Base-by-base conservation (phyloP, 2,888 invertebrate species). In the Phyllotreta cruciferae region DNA sequence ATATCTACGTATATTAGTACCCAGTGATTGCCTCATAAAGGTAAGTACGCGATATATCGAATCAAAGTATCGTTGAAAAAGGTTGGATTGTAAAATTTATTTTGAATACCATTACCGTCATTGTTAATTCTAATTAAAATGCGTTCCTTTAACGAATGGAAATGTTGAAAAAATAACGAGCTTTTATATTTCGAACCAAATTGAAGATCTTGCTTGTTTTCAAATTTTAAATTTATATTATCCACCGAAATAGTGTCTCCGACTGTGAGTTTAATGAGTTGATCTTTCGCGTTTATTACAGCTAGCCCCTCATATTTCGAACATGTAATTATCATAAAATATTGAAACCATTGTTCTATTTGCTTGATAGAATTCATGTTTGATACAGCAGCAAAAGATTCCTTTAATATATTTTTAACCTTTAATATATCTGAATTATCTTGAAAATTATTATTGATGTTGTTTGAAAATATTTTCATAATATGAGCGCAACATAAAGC, bases 401-500 rank as follows among this genome's bases (percentile, higher is more conserved):
- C 56, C 14, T 56, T 56, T 44, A 56, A 7, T 5, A 56, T 44
- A 10, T 58, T 50, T 50, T 58, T 58, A 14, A 39, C 41, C 7
- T n/a, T n/a, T n/a, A n/a, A n/a, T n/a, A n/a, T n/a, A n/a, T n/a
- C n/a, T n/a, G 8, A 3, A 39, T 9, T 39, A 9, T 58, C 52
- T 7, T 13, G 37, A 52, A 37, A 57, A 35, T 57, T 45, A 24
- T 49, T 49, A 57, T 57, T 57, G 4, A 57, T n/a, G 3, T 50
- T 10, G 5, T 34, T 34, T 3, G 49, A 49, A 13, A 58, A 52
- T 50, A 58, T 50, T 36, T 58, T 58, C 58, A 58, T 58, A 24
- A 57, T 37, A 35, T 58, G 58, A 7, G 58, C 58, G 45, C 58
- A 52, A 52, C 58, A 58, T 35, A 58, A 50, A n/a, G 58, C 50